Conservation (phyloP, 1,140 invertebrate species). For the Tetranychus cinnabarinus region DNA sequence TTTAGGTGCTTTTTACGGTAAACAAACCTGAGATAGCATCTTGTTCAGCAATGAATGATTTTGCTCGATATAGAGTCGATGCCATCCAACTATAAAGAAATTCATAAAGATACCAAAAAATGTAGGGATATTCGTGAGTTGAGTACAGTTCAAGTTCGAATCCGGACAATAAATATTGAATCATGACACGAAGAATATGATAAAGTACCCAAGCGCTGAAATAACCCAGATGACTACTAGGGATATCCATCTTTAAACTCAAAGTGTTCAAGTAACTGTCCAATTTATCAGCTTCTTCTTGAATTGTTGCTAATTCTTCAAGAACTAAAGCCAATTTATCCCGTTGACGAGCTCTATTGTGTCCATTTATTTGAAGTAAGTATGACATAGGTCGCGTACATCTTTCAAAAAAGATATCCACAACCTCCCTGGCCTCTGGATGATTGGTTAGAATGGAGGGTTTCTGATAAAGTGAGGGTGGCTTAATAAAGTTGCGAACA, state of each 20-base stretch:
- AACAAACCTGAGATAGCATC: conserved; percentile 27
- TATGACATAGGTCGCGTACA: conserved; percentile 65
- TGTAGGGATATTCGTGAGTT: conserved; percentile 85
- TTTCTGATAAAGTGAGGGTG: conserved; percentile 30
- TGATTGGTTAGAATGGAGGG: conserved; percentile 11
- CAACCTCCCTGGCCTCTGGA: conserved; percentile 46
- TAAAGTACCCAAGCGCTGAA: conserved; percentile 89
- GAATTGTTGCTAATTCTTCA: conserved; percentile 66
- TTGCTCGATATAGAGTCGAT: conserved; percentile 64
- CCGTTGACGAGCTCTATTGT: conserved; percentile 76
- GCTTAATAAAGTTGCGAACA: conserved; percentile 58
- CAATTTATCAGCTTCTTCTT: conserved; percentile 48
- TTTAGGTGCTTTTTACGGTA: background rate
- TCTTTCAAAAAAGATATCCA: conserved; percentile 64
- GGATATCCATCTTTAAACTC: conserved; percentile 37
- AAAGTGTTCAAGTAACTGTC: conserved; percentile 55
- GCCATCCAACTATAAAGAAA: conserved; percentile 80
- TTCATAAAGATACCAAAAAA: conserved; percentile 89
- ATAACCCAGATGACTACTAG: conserved; percentile 50
- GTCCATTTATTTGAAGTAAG: conserved; percentile 42
- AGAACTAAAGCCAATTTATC: conserved; percentile 73
- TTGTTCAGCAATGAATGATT: conserved; percentile 35
- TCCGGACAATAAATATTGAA: conserved; percentile 73
- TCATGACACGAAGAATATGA: conserved; percentile 85
- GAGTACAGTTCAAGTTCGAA: conserved; percentile 88